Base-by-base conservation (phyloP, 2,113 vertebrate genomes). In the Microcebus jonahi region DNA sequence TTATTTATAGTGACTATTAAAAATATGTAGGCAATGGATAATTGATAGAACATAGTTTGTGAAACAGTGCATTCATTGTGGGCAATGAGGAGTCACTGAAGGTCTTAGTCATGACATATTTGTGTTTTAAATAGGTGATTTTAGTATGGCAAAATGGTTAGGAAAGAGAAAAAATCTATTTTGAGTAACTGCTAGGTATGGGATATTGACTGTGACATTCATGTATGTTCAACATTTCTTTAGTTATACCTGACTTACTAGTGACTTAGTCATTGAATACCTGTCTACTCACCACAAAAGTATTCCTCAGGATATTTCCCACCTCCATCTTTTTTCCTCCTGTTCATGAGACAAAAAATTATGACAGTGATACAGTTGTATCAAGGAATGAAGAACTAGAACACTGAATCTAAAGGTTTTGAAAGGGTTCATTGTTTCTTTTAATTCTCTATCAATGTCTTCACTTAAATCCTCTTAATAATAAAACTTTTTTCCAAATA, bases 401-500 rank as follows among this genome's bases (percentile, higher is more conserved):
- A 93, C 42, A 61, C 1, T 76, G 59, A 93, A 83, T 86, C 61
- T n/a, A 84, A 57, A 85, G 27, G 6, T 93, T 61, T 89, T 65
- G 34, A 93, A 88, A 85, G 39, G 23, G 14, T 57, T 63, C 53
- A 79, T 36, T 39, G 71, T 94, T 91, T 88, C 55, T 57, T 88
- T 92, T 75, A 29, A 39, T 65, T 91, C 57, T 94, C 73, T 94
- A 65, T 85, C 48, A 94, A 4, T 92, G 53, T 88, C 61, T 57
- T 92, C 71, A 65, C 80, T 97, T 92, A 91, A 88, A 84, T 94
- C 90, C 27, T 79, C n/a, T 88, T 91, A 75, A 53, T 45, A 92
- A 92, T 90, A 81, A 68, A 92, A 45, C 29, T 11, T 42, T 96
- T 39, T 94, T 36, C 13, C 61, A 9, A 87, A 61, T 61, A 90